Base-by-base conservation (phyloP, 30 jellyfish, hydroid and myxozoan species). In the Phacellophora camtschatica region DNA sequence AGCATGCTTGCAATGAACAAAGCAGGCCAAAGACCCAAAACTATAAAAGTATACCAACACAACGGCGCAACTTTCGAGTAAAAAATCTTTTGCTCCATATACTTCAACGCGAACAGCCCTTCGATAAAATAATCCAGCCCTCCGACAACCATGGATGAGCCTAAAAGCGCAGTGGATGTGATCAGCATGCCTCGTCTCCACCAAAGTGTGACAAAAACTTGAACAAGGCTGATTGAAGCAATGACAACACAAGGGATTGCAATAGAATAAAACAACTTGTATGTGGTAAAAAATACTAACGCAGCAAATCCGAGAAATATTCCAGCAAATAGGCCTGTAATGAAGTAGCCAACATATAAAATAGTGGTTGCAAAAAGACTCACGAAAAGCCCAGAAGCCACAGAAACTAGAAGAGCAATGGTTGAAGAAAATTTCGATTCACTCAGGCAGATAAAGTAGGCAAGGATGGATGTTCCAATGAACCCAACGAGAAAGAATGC, bases 261-360 rank as follows among this genome's bases (percentile, higher is more conserved):
- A n/a, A 87, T 72, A 10, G 99, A 85, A 59, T 68, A 59, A 28
- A 93, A 36, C 45, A 85, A 71, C 41, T 62, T 49, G 71, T 86
- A 87, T 0, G 85, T 48, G 4, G 99, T 93, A 51, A 45, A 77
- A 28, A 87, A 73, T 20, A 86, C 83, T 68, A 87, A 37, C 18
- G 77, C 92, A 29, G 88, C 90, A 66, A 93, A 86, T 1, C 95
- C 99, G 54, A 80, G 65, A n/a, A 84, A 35, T 55, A 86, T 57
- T 25, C 99, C 99, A 41, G 97, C 99, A 57, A 84, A 87, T 16
- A 93, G 94, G 41, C 95, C 96, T 22, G 99, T 93, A 16, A 93
- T 54, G 68, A 93, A 93, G 65, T 82, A 93, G 9, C 99, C 99
- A 46, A 96, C 70, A 77, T 93, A 86, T 58, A 93, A 54, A 8